Evolutionary conservation across 2,888 invertebrate species (phyloP), one percentile per base, ranked within the genome.

Genomic region (Erpobdella octoculata): DNA sequence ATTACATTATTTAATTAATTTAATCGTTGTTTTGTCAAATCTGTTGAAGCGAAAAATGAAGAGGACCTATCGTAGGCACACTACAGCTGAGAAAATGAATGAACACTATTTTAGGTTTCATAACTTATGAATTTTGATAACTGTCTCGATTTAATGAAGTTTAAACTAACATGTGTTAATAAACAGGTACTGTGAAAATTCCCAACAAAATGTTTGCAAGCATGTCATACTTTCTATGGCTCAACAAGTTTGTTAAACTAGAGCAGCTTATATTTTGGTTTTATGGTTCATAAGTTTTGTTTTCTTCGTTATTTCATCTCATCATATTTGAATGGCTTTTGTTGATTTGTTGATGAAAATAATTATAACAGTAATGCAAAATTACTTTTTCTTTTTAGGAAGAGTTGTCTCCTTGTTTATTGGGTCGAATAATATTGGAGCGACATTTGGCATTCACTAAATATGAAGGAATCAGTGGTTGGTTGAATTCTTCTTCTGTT

Each of bases 371-470:
- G n/a, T n/a, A n/a, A n/a, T n/a, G n/a, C n/a, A n/a, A n/a, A n/a
- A n/a, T n/a, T n/a, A n/a, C n/a, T n/a, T n/a, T n/a, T n/a, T n/a
- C n/a, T n/a, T 62, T 28, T 12, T 72, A 86, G 74, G 80, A 84
- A 73, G 85, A 86, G 62, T 80, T 87, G 58, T 85, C 87, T 9
- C 88, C 89, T 5, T 86, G 87, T 35, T 80, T 88, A 72, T 79
- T 88, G 59, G 88, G 88, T 0, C 85, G 87, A 77, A 81, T 87
- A 62, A 84, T 89, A 68, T 79, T 89, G 36, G 86, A 87, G 76
- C 84, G 85, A 75, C 84, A 86, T 79, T 84, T 84, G 62, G 82
- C 83, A 53, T 77, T 78, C 48, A 77, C 72, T 18, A 62, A 73
- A 31, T 72, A 62, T 72, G 38, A 74, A 38, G 73, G 74, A 41